Evolutionary conservation across 2,113 vertebrate species (phyloP), one percentile per base, ranked within the genome.

Genomic region (Typhlomys cinereus): DNA sequence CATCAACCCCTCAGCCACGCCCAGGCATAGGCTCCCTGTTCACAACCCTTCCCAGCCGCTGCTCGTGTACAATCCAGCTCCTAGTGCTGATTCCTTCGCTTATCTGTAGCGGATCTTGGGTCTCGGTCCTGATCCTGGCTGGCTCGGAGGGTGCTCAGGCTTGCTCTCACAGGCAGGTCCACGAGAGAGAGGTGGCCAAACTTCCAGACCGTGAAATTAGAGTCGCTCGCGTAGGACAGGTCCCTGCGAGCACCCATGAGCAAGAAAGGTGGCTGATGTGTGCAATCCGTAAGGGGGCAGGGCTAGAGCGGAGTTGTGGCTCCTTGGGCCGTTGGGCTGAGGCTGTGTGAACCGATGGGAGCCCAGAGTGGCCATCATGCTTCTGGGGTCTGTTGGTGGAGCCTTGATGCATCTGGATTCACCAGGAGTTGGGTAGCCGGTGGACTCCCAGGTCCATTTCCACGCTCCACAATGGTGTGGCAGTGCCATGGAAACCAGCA

Each of bases 401-500:
- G n/a, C n/a, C 90, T 44, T 85, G 92, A 75, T 74, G 61, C 20
- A 54, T 31, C 64, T 11, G 17, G 66, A 41, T 36, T 70, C 41
- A 36, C 67, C 25, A 2, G 46, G 27, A 69, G 59, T 91, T 87
- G n/a, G n/a, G 92, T 76, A 62, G 94, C 90, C 91, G 96, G 96
- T 94, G n/a, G 92, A 81, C 89, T 94, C 89, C 89, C 7, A 0
- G 79, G 91, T 92, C 67, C 67, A n/a, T 61, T 59, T 84, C 70
- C 41, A 18, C 88, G 48, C 59, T 92, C 52, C 54, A 81, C 44
- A 62, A 5, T 1, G 39, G 59, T 76, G 73, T 94, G 74, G 54
- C 57, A 76, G 94, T 50, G 50, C 94, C 92, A 94, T 95, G 91
- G 94, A 94, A 96, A 96, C 95, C 79, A 89, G 83, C 83, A 21